Evolutionary conservation across 1,140 invertebrate genomes (phyloP).

Genomic region (Drosophila biarmipes): DNA sequence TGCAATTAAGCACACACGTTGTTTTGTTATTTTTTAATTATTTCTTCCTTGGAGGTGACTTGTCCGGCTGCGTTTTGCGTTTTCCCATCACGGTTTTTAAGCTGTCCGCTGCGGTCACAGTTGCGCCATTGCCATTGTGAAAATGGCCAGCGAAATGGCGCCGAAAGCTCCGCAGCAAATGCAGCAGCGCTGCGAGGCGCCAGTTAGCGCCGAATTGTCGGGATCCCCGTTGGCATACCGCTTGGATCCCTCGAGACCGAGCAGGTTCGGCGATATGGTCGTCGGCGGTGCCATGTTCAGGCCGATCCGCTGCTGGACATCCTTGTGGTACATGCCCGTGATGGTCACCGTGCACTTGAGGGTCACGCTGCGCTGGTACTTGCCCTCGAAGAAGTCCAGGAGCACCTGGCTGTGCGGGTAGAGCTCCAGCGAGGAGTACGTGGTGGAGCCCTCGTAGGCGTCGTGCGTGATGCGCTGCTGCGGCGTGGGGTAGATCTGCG

Average conservation of each 20-base stretch:
- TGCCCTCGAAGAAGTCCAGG: slow-evolving; percentile 81
- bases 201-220: slow-evolving; percentile 82
- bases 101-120: slow-evolving; percentile 62
- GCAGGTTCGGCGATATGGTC: slow-evolving; percentile 81
- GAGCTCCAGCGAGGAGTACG: slow-evolving; percentile 78
- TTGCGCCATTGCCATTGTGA: slow-evolving; percentile 55
- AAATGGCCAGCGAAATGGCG: slow-evolving; percentile 54
- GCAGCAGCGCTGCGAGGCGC: slow-evolving; percentile 65
- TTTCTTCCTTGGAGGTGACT: slow-evolving; percentile 19
- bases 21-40: slow-evolving; percentile 77
- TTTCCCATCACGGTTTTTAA: slow-evolving; percentile 37
- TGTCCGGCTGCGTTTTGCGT: slow-evolving; percentile 17
- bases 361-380: slow-evolving; percentile 76
- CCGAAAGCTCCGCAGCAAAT: slow-evolving; percentile 58
- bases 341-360: slow-evolving; percentile 81
- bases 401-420: slow-evolving; percentile 79
- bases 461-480: slow-evolving; percentile 79
- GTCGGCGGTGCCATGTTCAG: slow-evolving; percentile 73
- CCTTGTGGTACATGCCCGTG: slow-evolving; percentile 82
- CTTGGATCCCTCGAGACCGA: slow-evolving; percentile 82
- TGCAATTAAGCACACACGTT: slow-evolving; percentile 34
- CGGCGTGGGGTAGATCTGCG: slow-evolving; percentile 75
- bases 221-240: slow-evolving; percentile 80
- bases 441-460: slow-evolving; percentile 75
- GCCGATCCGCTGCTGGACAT: slow-evolving; percentile 71